Base-by-base conservation (phyloP, 2,888 invertebrate genomes). In the Erpobdella octoculata region DNA sequence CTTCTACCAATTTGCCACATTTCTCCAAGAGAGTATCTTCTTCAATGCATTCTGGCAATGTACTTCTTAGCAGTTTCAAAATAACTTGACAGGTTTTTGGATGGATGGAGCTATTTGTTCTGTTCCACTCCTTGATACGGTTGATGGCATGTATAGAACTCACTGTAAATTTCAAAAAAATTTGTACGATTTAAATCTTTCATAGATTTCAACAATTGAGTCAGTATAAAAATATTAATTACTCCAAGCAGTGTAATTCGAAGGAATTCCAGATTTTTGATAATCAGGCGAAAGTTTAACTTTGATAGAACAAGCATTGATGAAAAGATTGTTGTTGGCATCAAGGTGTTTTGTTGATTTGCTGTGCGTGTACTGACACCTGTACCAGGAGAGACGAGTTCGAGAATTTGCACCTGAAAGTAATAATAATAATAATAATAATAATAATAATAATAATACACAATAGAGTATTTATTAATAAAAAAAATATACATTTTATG, bases 341-440 rank as follows among this genome's bases (percentile, higher is more conserved):
- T 71, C 53, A 15, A 72, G 15, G 72, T 25, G 25, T 15, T 66
- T 70, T 18, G 69, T 41, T 0, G 69, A 70, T 67, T 73, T 69
- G 35, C 72, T 53, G 70, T 74, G 73, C 9, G 71, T 71, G 65
- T 74, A 74, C 58, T 74, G 74, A 46, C 72, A 71, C 6, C 74
- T 62, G 64, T 64, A 48, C 65, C 59, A 70, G 8, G 46, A 72
- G 1, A 72, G 70, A 65, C 71, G 36, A 35, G 70, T 68, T 25
- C 74, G 36, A 25, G 74, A 73, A 33, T 58, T 48, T 4, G 25
- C 53, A 8, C 35, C 8, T 18, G 68, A 33, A 33, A 37, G 18
- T 33, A 25, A 31, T 12, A 9, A 62, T n/a, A 35, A 6, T 33
- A 6, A 33, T 9, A 33, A 33, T 6, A n/a, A n/a, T n/a, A n/a